A percentile compares a stretch with the other conserved stretches of the same genome.
These are phyloP conservation scores for Tricholauxania praeusta DNA, from an alignment of 2,888 invertebrate species.

Conservation along the genomic window DNA sequence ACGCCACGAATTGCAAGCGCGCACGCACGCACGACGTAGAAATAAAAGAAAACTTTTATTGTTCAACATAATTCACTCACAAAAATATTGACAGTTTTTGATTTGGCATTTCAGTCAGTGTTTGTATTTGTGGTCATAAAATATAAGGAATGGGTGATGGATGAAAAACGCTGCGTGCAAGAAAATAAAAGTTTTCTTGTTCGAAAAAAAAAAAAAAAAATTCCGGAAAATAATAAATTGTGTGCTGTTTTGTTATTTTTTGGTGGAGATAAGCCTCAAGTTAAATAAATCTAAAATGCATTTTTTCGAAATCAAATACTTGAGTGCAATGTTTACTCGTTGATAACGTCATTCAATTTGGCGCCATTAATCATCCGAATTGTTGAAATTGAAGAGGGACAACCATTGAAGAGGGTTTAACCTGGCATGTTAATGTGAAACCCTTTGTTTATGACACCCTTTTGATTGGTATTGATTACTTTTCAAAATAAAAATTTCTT, in stretches of 20 bases:
- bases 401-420: no score
- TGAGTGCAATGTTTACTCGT: neutral
- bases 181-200: neutral
- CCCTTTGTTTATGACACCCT: no score
- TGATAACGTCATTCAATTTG: constrained; percentile 14
- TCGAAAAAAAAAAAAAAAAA: no score
- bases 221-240: no score
- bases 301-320: no score
- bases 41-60: neutral
- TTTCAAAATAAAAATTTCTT: no score
- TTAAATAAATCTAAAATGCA: no score
- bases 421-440: no score
- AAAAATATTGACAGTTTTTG: constrained; percentile 14
- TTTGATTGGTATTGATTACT: no score
- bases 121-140: constrained; percentile 4
- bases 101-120: neutral
- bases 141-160: neutral
- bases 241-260: no score
- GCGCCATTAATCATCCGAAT: constrained; percentile 24
- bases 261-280: no score
- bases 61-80: constrained; percentile 12
- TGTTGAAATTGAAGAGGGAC: neutral
- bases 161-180: neutral
- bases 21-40: neutral
- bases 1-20: neutral